These are phyloP conservation scores for Esperia sulphurella DNA, from an alignment of 2,888 invertebrate species.

Conservation along the genomic window DNA sequence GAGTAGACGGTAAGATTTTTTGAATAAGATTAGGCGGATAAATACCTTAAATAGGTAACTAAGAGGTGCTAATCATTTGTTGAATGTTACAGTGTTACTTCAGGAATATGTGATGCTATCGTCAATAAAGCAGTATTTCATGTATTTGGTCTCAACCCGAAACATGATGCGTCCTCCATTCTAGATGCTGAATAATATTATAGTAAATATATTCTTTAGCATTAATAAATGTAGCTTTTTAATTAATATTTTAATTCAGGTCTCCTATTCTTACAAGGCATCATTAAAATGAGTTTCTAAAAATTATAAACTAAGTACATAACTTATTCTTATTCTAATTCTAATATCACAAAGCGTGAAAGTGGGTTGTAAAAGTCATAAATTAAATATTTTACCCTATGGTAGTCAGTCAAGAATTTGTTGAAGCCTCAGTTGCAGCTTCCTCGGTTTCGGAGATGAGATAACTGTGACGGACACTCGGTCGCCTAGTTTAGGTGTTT, in stretches of 20 bases:
- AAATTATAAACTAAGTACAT: background rate
- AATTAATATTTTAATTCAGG: background rate
- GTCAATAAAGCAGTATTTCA: conserved; percentile 70
- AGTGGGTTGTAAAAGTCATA: conserved; percentile 7
- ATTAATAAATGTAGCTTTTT: background rate
- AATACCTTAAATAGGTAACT: background rate
- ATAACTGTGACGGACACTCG: conserved; percentile 83
- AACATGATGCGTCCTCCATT: conserved; percentile 35
- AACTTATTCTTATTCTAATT: too few species aligned
- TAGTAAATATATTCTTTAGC: background rate
- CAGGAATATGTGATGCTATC: conserved; percentile 71
- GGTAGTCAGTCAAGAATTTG: conserved; percentile 50
- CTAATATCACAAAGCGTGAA: background rate
- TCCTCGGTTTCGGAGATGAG: conserved; percentile 76
- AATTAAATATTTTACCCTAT: background rate
- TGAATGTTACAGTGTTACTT: conserved; percentile 54
- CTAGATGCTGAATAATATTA: conserved; percentile 50
- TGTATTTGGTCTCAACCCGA: conserved; percentile 51
- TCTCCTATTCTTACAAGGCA: too few species aligned
- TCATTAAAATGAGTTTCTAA: too few species aligned
- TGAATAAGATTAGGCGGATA: background rate
- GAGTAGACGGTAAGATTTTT: conserved; percentile 48
- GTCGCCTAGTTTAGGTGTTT: conserved; percentile 82
- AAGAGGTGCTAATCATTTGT: background rate
- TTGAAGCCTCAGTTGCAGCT: conserved; percentile 77